Evolutionary conservation across 2,797 vertebrate genomes (phyloP).

Genomic region (Melanogrammus aeglefinus): DNA sequence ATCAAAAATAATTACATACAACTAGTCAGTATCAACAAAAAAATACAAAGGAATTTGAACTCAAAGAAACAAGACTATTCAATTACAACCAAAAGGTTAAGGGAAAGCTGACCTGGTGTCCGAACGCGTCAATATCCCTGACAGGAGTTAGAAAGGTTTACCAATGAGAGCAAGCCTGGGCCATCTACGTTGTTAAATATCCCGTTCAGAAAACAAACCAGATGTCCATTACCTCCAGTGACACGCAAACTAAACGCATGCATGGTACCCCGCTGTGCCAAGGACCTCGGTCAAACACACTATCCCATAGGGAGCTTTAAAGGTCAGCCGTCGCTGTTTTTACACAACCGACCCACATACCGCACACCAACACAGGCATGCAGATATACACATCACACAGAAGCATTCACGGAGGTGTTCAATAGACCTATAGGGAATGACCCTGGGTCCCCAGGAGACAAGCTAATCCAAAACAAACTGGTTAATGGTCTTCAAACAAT

Average conservation of each 20-base stretch:
- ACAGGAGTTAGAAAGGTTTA: background rate
- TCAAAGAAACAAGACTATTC: background rate
- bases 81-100: background rate
- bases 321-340: background rate
- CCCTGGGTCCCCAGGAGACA: background rate
- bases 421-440: background rate
- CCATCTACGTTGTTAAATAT: background rate
- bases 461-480: background rate
- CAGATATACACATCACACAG: background rate
- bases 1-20: constrained; percentile 16
- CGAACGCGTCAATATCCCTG: background rate
- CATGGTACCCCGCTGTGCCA: background rate
- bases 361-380: background rate
- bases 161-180: background rate
- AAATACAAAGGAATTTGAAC: background rate
- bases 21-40: background rate
- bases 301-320: background rate
- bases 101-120: background rate
- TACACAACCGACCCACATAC: background rate
- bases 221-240: background rate
- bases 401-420: background rate
- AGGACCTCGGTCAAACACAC: background rate
- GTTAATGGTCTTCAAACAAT: background rate
- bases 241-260: background rate
- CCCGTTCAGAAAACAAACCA: background rate